phyloP scores from a whole-genome alignment of 2,888 invertebrate species.

The Serrognathus titanus region DNA sequence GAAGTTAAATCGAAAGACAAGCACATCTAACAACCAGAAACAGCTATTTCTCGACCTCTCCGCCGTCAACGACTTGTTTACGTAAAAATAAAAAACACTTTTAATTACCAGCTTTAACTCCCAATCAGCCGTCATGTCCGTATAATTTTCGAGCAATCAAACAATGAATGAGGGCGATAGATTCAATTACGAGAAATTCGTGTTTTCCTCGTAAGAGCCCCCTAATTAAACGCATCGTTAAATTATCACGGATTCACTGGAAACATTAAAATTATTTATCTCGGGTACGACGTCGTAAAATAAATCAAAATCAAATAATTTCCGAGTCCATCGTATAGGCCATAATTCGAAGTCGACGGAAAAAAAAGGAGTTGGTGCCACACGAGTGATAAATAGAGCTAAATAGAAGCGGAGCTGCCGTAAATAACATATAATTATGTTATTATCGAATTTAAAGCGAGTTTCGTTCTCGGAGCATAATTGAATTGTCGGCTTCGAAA shows the following conservation, averaged over 20 bases:
- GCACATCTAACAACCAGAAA: too few species aligned
- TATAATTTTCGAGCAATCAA: too few species aligned
- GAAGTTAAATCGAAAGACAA: too few species aligned
- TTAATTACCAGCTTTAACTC: too few species aligned
- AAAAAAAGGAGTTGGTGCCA: slow-evolving; percentile 10
- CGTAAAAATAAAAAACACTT: too few species aligned
- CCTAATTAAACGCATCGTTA: neutral
- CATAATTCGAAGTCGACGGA: neutral
- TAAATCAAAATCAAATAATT: neutral
- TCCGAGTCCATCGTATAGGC: neutral
- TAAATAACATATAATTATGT: slow-evolving; percentile 24
- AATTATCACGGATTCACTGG: neutral
- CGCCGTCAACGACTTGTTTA: too few species aligned
- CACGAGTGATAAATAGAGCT: slow-evolving; percentile 15
- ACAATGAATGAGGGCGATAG: too few species aligned
- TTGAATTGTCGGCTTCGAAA: slow-evolving; percentile 19
- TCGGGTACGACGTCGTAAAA: neutral
- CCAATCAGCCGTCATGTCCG: too few species aligned
- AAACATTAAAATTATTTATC: slow-evolving; percentile 3
- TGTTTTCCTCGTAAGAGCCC: too few species aligned
- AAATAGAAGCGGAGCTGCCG: slow-evolving; percentile 15
- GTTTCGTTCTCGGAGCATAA: slow-evolving; percentile 16
- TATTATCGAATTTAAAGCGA: slow-evolving; percentile 23
- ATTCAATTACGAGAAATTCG: too few species aligned
- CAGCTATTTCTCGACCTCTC: too few species aligned